phyloP scores from a whole-genome alignment of 2,113 vertebrate species.

The Cnemophilus loriae region DNA sequence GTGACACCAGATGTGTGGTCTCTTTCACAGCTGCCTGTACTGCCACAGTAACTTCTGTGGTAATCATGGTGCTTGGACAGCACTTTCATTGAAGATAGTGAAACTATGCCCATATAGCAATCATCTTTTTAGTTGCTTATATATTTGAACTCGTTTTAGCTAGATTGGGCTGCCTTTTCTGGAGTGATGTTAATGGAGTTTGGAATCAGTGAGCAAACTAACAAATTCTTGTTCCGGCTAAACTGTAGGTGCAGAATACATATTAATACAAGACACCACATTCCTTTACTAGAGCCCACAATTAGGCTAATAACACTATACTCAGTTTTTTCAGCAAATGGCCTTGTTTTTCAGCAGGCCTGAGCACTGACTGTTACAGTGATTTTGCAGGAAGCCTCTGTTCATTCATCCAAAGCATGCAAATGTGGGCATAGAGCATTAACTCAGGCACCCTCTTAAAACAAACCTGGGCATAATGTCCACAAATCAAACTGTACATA shows the following conservation, averaged over 20 bases:
- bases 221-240: background rate
- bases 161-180: background rate
- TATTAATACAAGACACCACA: background rate
- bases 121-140: background rate
- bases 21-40: background rate
- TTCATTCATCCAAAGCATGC: background rate
- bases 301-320: background rate
- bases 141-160: background rate
- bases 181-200: background rate
- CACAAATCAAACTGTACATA: background rate
- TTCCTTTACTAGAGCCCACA: background rate
- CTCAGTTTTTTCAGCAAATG: background rate
- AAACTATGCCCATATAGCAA: background rate
- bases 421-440: background rate
- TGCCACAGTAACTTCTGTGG: background rate
- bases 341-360: background rate
- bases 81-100: background rate
- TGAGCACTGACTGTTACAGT: background rate
- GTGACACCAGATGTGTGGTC: slow-evolving; percentile 21
- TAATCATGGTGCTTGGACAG: background rate
- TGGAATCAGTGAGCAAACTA: background rate
- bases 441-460: background rate
- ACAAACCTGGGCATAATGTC: background rate
- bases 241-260: background rate
- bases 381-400: background rate